These are phyloP conservation scores for Zosterops borbonicus DNA, from an alignment of 2,113 vertebrate species.

Conservation along the genomic window DNA sequence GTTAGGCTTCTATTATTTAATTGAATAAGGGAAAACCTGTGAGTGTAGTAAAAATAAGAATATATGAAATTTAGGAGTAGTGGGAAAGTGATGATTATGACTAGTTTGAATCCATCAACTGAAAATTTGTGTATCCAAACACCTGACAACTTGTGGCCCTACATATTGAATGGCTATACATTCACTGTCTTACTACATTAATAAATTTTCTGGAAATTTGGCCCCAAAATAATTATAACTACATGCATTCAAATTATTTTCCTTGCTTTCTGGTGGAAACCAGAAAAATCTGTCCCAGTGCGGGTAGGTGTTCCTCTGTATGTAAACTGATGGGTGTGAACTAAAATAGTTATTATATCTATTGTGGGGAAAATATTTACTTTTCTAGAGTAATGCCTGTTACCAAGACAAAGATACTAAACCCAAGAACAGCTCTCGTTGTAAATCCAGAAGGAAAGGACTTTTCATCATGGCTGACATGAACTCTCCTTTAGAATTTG, in stretches of 20 bases:
- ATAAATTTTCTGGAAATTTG: not conserved
- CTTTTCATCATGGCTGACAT: not conserved
- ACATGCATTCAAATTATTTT: not conserved
- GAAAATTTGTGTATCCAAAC: not conserved
- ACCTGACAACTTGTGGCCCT: not conserved
- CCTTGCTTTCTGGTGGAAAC: not conserved
- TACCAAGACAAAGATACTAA: not conserved
- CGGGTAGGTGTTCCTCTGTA: not conserved
- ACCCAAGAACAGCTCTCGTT: not conserved
- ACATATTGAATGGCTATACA: not conserved
- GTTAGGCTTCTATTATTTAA: not conserved
- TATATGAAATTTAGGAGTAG: not conserved
- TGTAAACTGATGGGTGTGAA: not conserved
- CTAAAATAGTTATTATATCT: not conserved
- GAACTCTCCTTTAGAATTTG: not conserved
- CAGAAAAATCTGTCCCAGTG: not conserved
- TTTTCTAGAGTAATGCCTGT: not conserved
- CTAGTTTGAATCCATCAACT: not conserved
- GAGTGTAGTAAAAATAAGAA: not conserved
- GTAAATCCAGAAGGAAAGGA: not conserved
- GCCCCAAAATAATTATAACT: not conserved
- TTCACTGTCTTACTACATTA: not conserved
- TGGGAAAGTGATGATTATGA: not conserved
- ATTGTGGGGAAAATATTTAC: not conserved
- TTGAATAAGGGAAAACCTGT: not conserved